These are phyloP conservation scores for Platycheirus rosarum DNA, from an alignment of 2,888 invertebrate genomes.

Conservation along the genomic window DNA sequence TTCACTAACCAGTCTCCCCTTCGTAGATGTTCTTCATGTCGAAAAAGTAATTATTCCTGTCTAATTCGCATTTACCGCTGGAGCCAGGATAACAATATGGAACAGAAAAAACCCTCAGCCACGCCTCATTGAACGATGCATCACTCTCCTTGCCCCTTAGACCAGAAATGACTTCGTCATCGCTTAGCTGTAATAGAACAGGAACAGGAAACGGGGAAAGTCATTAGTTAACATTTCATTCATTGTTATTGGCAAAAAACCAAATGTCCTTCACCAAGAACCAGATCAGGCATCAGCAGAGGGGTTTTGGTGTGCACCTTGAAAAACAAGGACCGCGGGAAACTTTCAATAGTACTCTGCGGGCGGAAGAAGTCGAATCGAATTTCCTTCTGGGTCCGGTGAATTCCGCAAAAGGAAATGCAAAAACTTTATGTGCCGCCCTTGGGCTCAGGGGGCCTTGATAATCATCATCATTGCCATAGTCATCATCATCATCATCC, in stretches of 20 bases:
- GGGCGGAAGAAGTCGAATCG: constrained; percentile 65
- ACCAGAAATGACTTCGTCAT: constrained; percentile 1
- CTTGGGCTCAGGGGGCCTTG: constrained; percentile 6
- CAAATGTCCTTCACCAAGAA: constrained; percentile 63
- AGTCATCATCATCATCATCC: constrained; percentile 6
- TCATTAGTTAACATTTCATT: constrained; percentile 50
- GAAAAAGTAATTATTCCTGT: constrained; percentile 36
- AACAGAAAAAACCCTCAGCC: constrained; percentile 15
- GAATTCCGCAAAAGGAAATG: constrained; percentile 50
- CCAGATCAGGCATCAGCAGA: neutral
- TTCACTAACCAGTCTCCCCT: neutral
- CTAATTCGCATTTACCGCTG: constrained; percentile 20
- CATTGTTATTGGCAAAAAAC: constrained; percentile 33
- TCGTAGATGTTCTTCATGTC: constrained; percentile 24
- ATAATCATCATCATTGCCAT: neutral
- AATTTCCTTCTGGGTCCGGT: constrained; percentile 53
- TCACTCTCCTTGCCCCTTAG: too few relatives aligned
- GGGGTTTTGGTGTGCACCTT: constrained; percentile 40
- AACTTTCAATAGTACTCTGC: constrained; percentile 57
- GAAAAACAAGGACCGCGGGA: constrained; percentile 51
- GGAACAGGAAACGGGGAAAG: constrained; percentile 21
- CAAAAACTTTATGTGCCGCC: constrained; percentile 53
- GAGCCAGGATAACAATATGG: neutral
- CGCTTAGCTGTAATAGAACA: constrained; percentile 1
- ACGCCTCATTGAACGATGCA: constrained; percentile 26